Base-by-base conservation (phyloP, 2,888 invertebrate genomes). In the Orgyia antiqua region DNA sequence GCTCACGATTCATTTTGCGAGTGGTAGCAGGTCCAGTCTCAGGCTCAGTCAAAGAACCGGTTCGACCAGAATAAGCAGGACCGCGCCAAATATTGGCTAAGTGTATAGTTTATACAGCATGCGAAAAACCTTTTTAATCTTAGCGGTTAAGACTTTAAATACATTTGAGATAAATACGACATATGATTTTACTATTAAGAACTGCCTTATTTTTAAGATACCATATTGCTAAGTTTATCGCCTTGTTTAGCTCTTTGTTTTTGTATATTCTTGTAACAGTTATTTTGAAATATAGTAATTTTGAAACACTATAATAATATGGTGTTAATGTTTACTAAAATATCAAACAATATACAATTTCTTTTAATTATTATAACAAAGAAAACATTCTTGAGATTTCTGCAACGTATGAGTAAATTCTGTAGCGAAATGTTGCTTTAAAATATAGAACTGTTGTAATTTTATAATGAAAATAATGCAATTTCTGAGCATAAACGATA, bases 1-100 rank as follows among this genome's bases (percentile, higher is more conserved):
- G 64, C 60, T 61, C 64, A 53, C 54, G 52, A 51, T 69, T 74
- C 79, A 75, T 78, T 15, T 80, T 78, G 79, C 73, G 66, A 68
- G 66, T 65, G 68, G 74, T 68, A 69, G 79, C 80, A 77, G 76
- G 78, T 79, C 79, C 80, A 76, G 70, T 76, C 68, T 68, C 68
- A 69, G 73, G 61, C 72, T 73, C 71, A 62, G 65, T 51, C 72
- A 51, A 46, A 54, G 57, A 83, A 84, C 84, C 84, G 84, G 84
- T 84, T 66, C 64, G 71, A 83, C 84, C 66, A 82, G 82, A 80
- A 79, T 70, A 68, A 70, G 55, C 68, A 61, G 69, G 64, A 66
- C 67, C 67, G 66, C 68, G 64, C 68, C 65, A 69, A 75, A 75
- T 74, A 69, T 74, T 74, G 64, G 61, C 64, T 51, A 59, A 65